Percentiles rank a stretch among this genome's conserved stretches.
phyloP scores from a whole-genome alignment of 2,888 invertebrate species.

The Liposcelis brunnea region DNA sequence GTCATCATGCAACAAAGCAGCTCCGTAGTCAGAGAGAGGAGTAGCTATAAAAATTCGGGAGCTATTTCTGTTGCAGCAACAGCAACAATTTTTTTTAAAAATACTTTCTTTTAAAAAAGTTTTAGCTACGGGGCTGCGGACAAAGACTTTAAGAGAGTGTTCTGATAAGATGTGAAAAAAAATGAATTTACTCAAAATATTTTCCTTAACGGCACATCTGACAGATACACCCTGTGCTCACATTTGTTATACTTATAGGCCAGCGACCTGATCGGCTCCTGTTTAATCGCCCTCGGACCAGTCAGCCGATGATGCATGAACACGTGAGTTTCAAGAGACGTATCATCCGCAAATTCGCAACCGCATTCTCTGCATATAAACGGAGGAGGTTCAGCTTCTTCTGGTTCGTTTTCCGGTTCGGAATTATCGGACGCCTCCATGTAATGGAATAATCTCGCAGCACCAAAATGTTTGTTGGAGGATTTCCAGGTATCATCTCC shows the following conservation, averaged over 20 bases:
- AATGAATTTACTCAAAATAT: background rate
- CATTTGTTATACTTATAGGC: constrained; percentile 7
- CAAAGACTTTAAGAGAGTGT: too few species aligned
- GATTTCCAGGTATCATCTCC: background rate
- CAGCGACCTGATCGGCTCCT: constrained; percentile 1
- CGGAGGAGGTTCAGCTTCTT: constrained; percentile 29
- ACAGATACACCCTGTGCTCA: constrained; percentile 2
- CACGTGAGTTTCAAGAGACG: constrained; percentile 31
- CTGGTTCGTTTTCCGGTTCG: constrained; percentile 34
- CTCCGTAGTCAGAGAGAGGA: too few species aligned
- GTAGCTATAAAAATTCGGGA: too few species aligned
- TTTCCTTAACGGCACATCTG: background rate
- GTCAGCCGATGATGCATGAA: constrained; percentile 24
- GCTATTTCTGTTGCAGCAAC: too few species aligned
- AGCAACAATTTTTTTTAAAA: too few species aligned
- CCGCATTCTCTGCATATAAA: constrained; percentile 35
- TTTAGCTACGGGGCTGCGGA: too few species aligned
- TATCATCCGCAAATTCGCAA: constrained; percentile 34
- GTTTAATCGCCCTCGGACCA: background rate
- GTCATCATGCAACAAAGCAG: too few species aligned
- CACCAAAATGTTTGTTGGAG: constrained; percentile 32
- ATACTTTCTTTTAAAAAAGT: too few species aligned
- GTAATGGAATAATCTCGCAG: constrained; percentile 52
- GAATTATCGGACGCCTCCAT: constrained; percentile 57
- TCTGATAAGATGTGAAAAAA: too few species aligned